Conservation (phyloP, 2,113 vertebrate species). For the Rynchops niger region DNA sequence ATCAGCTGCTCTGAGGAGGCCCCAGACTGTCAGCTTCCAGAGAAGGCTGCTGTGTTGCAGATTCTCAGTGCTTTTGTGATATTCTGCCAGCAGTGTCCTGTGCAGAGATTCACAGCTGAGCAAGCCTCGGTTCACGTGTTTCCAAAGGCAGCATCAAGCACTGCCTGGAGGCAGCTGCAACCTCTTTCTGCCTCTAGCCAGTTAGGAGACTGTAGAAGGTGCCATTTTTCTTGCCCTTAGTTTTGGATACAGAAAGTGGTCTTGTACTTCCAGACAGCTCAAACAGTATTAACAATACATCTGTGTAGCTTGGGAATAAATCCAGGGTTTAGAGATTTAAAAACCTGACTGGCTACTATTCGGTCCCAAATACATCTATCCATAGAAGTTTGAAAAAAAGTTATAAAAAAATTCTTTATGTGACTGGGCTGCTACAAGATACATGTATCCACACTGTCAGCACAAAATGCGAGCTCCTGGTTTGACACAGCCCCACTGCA, state of each 20-base stretch:
- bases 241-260: not conserved
- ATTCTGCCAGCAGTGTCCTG: not conserved
- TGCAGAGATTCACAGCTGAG: not conserved
- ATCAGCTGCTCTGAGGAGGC: not conserved
- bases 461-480: not conserved
- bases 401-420: not conserved
- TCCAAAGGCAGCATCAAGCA: not conserved
- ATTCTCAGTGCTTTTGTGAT: not conserved
- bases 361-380: not conserved
- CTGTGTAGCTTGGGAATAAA: not conserved
- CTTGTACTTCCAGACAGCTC: not conserved
- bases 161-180: not conserved
- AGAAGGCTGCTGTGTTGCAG: not conserved
- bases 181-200: not conserved
- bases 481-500: not conserved
- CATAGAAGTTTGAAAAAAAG: not conserved
- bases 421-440: not conserved
- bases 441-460: rapidly evolving
- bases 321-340: not conserved
- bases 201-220: not conserved
- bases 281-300: not conserved
- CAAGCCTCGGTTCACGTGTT: not conserved
- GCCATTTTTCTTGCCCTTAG: not conserved
- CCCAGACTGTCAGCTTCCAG: not conserved
- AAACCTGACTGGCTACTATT: not conserved